Evolutionary conservation across 1,140 invertebrate species (phyloP).

Genomic region (Drosophila lini): DNA sequence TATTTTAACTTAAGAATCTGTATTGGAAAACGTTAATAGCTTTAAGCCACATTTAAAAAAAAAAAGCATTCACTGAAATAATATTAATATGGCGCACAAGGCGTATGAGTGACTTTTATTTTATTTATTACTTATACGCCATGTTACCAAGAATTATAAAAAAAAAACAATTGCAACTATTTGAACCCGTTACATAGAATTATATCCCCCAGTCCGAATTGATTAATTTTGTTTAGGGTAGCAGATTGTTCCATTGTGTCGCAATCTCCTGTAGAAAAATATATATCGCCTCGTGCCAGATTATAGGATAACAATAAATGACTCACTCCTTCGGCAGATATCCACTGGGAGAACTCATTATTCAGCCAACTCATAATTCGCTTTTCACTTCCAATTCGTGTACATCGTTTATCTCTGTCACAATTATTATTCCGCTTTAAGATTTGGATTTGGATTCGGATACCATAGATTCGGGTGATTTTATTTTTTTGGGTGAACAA

Average conservation of each 20-base stretch:
- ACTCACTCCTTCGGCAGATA: conserved; percentile 16
- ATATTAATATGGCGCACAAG: not conserved
- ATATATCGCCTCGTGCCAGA: not conserved
- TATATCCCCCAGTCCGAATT: not conserved
- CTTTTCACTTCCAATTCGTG: conserved; percentile 54
- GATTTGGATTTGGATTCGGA: conserved; percentile 15
- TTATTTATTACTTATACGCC: conserved; percentile 1
- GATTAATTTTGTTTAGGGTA: not conserved
- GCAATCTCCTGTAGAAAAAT: not conserved
- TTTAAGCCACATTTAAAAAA: too few relatives aligned
- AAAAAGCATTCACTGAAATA: not conserved
- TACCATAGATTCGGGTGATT: conserved; percentile 24
- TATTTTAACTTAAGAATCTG: too few relatives aligned
- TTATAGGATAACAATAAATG: conserved; percentile 2
- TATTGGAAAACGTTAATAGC: too few relatives aligned
- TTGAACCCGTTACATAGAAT: not conserved
- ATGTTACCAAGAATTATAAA: not conserved
- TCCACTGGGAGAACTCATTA: conserved; percentile 11
- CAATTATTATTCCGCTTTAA: conserved; percentile 32
- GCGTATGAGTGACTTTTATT: conserved; percentile 6
- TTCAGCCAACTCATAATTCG: conserved; percentile 34
- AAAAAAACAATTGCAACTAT: not conserved
- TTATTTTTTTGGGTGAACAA: conserved; percentile 43
- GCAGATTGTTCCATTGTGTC: not conserved
- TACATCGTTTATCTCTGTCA: conserved; percentile 57